A percentile compares a stretch with the other conserved stretches of the same genome.
These are phyloP conservation scores for Meloidogyne chitwoodi DNA, from an alignment of 1,140 invertebrate genomes.

Conservation along the genomic window DNA sequence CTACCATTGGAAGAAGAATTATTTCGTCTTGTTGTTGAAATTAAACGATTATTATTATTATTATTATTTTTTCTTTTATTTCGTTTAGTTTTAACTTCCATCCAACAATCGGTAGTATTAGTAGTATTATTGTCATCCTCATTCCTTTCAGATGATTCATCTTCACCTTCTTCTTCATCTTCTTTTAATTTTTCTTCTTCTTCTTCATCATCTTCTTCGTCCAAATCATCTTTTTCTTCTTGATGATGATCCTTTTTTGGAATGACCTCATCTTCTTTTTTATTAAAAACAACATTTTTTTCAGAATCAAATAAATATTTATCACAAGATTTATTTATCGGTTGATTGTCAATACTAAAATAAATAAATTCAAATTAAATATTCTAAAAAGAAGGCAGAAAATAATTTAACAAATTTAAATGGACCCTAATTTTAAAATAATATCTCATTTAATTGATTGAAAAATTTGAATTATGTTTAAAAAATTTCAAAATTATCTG, in stretches of 20 bases:
- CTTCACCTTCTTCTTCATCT: not conserved
- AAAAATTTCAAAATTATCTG: too few relatives aligned
- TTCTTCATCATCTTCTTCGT: not conserved
- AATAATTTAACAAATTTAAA: too few relatives aligned
- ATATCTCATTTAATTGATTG: too few relatives aligned
- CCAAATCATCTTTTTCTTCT: not conserved
- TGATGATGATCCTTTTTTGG: not conserved
- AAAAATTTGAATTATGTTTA: too few relatives aligned
- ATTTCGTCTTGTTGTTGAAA: too few relatives aligned
- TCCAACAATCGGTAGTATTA: too few relatives aligned
- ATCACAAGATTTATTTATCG: not conserved
- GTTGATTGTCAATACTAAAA: not conserved
- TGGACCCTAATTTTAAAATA: too few relatives aligned
- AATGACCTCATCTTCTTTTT: not conserved
- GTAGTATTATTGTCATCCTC: slow-evolving; percentile 15
- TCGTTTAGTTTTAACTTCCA: slow-evolving; percentile 47
- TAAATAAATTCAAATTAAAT: too few relatives aligned
- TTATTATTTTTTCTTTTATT: slow-evolving; percentile 34
- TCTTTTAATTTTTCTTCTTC: not conserved
- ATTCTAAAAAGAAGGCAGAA: too few relatives aligned
- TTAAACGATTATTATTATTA: too few relatives aligned
- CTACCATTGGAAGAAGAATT: too few relatives aligned
- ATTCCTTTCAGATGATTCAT: not conserved
- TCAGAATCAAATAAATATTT: not conserved
- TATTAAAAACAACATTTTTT: not conserved